Evolutionary conservation across 2,797 vertebrate genomes (phyloP), one percentile per base, ranked within the genome.

Genomic region (Crenuchus spilurus): DNA sequence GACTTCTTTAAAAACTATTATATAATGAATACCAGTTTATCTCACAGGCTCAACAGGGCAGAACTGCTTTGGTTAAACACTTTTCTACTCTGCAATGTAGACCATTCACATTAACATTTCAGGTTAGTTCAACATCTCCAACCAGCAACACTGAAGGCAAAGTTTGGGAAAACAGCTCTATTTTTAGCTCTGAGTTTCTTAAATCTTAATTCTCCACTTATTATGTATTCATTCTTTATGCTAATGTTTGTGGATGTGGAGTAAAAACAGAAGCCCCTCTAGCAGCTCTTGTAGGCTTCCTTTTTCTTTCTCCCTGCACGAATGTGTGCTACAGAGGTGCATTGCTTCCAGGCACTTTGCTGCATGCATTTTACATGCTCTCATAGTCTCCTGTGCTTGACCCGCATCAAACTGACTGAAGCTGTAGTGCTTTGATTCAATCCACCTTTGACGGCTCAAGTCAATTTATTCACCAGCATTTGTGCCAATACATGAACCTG

Each of bases 201-300:
- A 48, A 49, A 18, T 62, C 57, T 7, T 30, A 14, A 28, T n/a
- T 28, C 31, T 51, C 11, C 10, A 7, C 65, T 24, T 22, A 11
- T 57, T 68, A 69, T 42, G 37, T 42, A 31, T 57, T 57, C 54
- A 57, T 42, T 33, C 42, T 31, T 20, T 65, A 65, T 65, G 62
- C 62, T 33, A 65, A 65, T 48, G 61, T 46, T 31, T 48, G 37
- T 14, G n/a, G 16, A 31, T 33, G 62, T n/a, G 11, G 42, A 33
- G 28, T n/a, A 33, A 33, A 46, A 22, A 28, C 26, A 30, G 41
- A 64, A 44, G 41, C 8, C 39, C 41, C 24, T 24, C 61, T 1
- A 39, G 24, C 39, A 28, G 60, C 24, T 28, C 14, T 4, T 5
- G 8, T n/a, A 46, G 39, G 24, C 10, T 37, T 18, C 20, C n/a